Evolutionary conservation across 2,113 vertebrate species (phyloP), one percentile per base, ranked within the genome.

Genomic region (Gallinago undulata): DNA sequence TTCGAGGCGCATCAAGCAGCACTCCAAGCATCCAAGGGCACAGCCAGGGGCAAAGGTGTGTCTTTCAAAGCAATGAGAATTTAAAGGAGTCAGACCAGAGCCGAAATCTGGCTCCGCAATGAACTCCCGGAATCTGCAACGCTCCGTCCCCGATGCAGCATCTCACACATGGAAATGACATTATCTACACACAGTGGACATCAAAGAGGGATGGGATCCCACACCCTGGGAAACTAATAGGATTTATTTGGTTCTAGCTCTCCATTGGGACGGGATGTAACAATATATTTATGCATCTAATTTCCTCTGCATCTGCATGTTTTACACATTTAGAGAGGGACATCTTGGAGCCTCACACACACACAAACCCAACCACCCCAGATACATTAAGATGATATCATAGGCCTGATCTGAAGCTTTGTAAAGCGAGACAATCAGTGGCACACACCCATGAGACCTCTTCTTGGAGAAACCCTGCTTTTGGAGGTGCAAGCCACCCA

Each of bases 181-280:
- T 97, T 97, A 89, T 76, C 95, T 85, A 92, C 94, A 97, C 93
- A 24, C 63, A 10, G 66, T 22, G 87, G 96, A 92, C 96, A 97
- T 96, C 96, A 97, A 96, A 97, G 94, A 69, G 88, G 90, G 84
- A 81, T 0, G 19, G 78, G 53, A 93, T 94, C 66, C 87, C 74
- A 56, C 76, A 30, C 91, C 62, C 59, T n/a, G 93, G 93, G 90
- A 84, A 95, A 88, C 77, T 95, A 94, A 97, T 86, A 89, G 91
- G 97, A 97, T 98, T 97, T 93, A 57, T 74, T 96, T 91, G 86
- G 92, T 90, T 85, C 91, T 82, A 88, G 91, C 94, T 78, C 88
- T 87, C 93, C 80, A 63, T 7, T 57, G 93, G 93, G 87, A 94
- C 43, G 57, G 85, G 87, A 70, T 24, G 92, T 64, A 62, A 89